Conservation (phyloP, 35 echinoderm and acorn worm species). For the Acanthaster planci region DNA sequence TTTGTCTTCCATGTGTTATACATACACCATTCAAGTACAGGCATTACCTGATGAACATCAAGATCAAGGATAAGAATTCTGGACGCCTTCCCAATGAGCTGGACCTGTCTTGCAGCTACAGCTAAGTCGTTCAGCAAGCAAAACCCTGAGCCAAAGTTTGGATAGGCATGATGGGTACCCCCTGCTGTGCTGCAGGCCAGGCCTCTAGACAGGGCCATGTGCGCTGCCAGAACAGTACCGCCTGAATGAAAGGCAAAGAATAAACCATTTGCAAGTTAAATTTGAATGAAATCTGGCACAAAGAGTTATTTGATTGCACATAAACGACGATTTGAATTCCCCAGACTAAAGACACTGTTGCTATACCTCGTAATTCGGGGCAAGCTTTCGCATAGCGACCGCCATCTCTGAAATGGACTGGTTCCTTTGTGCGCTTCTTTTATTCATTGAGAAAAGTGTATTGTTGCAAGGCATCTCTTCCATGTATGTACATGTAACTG, state of each 20-base stretch:
- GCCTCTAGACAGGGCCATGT: slow-evolving; percentile 56
- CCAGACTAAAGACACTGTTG: too few relatives aligned
- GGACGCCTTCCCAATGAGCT: slow-evolving; percentile 31
- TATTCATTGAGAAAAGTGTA: too few relatives aligned
- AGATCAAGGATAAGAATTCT: slow-evolving; percentile 68
- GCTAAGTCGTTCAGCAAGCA: slow-evolving; percentile 81
- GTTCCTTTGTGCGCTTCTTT: too few relatives aligned
- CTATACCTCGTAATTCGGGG: too few relatives aligned
- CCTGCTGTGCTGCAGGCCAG: slow-evolving; percentile 72
- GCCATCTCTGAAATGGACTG: too few relatives aligned
- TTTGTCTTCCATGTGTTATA: not conserved
- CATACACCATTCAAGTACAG: not conserved
- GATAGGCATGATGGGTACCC: slow-evolving; percentile 82
- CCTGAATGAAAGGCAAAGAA: slow-evolving; percentile 25
- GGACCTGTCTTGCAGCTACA: slow-evolving; percentile 53
- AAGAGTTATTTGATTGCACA: too few relatives aligned
- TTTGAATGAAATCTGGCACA: too few relatives aligned
- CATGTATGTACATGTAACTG: too few relatives aligned
- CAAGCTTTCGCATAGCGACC: too few relatives aligned
- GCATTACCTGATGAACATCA: slow-evolving; percentile 83
- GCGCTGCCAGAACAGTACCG: slow-evolving; percentile 62
- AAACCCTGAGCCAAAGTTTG: slow-evolving; percentile 66
- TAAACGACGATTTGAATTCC: too few relatives aligned
- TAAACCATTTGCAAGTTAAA: too few relatives aligned
- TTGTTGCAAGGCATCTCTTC: too few relatives aligned